Base-by-base conservation (phyloP, 2,797 vertebrate genomes). In the Eulemur rubriventer region DNA sequence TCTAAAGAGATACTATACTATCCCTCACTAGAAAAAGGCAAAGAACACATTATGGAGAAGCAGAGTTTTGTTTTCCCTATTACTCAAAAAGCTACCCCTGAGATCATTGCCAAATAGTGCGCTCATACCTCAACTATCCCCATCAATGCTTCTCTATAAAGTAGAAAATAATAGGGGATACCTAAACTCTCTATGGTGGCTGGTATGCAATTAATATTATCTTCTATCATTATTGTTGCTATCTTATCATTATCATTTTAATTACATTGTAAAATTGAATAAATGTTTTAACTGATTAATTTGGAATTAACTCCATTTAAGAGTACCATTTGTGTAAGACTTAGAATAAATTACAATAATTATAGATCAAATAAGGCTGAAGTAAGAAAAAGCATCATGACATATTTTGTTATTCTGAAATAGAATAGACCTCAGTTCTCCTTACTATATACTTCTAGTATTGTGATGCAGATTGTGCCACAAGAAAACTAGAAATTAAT, bases 401-500 rank as follows among this genome's bases (percentile, higher is more conserved):
- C 14, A 6, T 7, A 41, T 57, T 69, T 81, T 38, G 28, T 24
- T 24, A 10, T 80, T 95, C 38, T 82, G 69, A 83, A 91, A 59
- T 26, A 73, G 59, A 81, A 33, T 13, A 89, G 33, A 67, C n/a
- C 10, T 89, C 41, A 46, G 17, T 78, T 93, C 18, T 59, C 28
- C 24, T 10, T 18, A 28, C 16, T 46, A 4, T 75, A 11, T 59
- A 8, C 43, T 57, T 72, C 43, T 10, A 70, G 38, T 41, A 78
- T 79, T 72, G 13, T 52, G 65, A 76, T 63, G 65, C 52, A 87
- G 92, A 86, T n/a, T 95, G n/a, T 87, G 55, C 33, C 90, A 85
- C 20, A 57, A 92, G 88, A 89, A 96, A 81, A 89, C n/a, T 90
- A 78, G 30, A 65, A 73, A 95, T 95, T 79, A 95, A 38, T 57